Conservation (phyloP, 2,797 vertebrate species). For the Podargus strigoides region DNA sequence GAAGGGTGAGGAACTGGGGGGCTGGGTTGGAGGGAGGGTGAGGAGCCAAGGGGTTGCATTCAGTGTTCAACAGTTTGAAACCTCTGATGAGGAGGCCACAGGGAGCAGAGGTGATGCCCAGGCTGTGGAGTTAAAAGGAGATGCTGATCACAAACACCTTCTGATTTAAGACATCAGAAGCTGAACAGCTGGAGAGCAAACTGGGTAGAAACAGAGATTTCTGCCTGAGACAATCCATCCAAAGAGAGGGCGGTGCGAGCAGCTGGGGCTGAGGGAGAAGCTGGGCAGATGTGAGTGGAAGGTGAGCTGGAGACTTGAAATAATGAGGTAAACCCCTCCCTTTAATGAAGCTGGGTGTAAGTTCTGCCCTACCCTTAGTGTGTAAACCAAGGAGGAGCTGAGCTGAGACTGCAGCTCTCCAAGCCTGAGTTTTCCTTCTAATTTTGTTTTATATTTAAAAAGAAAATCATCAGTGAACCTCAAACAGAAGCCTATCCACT, state of each 20-base stretch:
- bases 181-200: not conserved
- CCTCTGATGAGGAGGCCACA: not conserved
- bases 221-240: not conserved
- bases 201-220: not conserved
- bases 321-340: not conserved
- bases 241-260: not conserved
- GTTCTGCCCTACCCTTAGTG: not conserved
- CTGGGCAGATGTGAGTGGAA: not conserved
- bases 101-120: not conserved
- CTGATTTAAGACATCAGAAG: not conserved
- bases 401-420: not conserved
- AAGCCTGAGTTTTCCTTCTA: not conserved
- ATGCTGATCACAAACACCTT: fast-evolving
- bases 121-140: not conserved
- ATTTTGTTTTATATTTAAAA: not conserved
- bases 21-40: no score
- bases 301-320: not conserved
- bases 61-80: fast-evolving
- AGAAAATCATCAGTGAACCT: not conserved
- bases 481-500: not conserved
- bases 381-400: fast-evolving
- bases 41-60: no score
- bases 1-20: no score
- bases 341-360: fast-evolving
- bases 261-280: not conserved